These are phyloP conservation scores for Carcinoscorpius rotundicauda DNA, from an alignment of 1,140 invertebrate genomes.

Conservation along the genomic window DNA sequence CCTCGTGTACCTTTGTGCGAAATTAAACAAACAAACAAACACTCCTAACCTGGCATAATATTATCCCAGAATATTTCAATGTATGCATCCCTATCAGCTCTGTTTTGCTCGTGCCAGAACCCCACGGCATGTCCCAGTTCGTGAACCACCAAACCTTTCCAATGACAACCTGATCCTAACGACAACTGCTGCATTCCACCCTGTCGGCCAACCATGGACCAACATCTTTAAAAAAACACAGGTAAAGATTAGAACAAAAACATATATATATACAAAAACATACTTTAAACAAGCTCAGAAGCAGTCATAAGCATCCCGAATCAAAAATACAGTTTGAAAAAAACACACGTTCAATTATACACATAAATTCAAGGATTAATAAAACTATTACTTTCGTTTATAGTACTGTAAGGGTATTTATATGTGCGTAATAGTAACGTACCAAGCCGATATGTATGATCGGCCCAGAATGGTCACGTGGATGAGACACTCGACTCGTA, in stretches of 20 bases:
- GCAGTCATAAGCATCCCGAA: too few relatives aligned
- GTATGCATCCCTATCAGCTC: slow-evolving; percentile 29
- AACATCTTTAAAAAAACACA: slow-evolving; percentile 2
- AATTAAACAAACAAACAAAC: too few relatives aligned
- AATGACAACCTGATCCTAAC: slow-evolving; percentile 12
- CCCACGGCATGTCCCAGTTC: slow-evolving; percentile 52
- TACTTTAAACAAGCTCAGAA: too few relatives aligned
- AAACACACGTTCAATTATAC: background rate
- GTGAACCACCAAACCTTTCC: slow-evolving; percentile 44
- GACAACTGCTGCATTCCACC: slow-evolving; percentile 19
- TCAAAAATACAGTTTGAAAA: background rate
- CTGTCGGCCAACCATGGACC: slow-evolving; percentile 15
- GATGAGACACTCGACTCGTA: too few relatives aligned
- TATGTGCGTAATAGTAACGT: too few relatives aligned
- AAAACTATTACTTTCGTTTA: background rate
- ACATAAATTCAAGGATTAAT: background rate
- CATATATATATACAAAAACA: background rate
- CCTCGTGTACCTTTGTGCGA: too few relatives aligned
- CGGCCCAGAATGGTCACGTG: too few relatives aligned
- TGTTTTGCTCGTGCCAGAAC: slow-evolving; percentile 41
- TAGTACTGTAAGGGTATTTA: background rate
- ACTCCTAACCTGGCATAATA: slow-evolving; percentile 13
- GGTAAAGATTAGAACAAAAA: background rate
- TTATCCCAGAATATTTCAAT: slow-evolving; percentile 13
- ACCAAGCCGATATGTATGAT: too few relatives aligned